Base-by-base conservation (phyloP, 2,797 vertebrate genomes). In the Gymnocypris eckloni region DNA sequence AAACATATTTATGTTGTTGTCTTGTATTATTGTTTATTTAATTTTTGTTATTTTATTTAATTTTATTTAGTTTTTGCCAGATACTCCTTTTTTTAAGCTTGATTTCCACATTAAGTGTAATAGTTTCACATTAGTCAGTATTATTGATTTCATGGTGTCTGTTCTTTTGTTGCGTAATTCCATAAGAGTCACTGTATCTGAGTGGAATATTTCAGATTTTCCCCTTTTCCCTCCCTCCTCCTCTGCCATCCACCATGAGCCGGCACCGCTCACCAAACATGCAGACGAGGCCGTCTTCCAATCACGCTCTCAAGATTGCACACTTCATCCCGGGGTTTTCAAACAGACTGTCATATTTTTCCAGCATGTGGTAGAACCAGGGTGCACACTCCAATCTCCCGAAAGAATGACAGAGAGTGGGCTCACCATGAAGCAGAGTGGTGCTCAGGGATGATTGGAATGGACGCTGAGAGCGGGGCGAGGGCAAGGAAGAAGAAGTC, bases 261-360 rank as follows among this genome's bases (percentile, higher is more conserved):
- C 8, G 12, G 12, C 16, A 28, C n/a, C 15, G 20, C 45, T 7
- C 16, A 13, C 39, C 59, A 50, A 28, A 52, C 83, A 81, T 82
- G 64, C 75, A 72, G 37, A 79, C 50, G 3, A 71, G n/a, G 52
- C 50, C 66, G 12, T 20, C 72, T 54, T 71, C 41, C 2, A 16
- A 28, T 16, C 50, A 33, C 22, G 11, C 41, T 9, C 54, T 77
- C 11, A 45, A 86, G 75, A 88, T 75, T 52, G 41, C 79, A 69
- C 83, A 75, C 66, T 83, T 77, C 25, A 61, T 11, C 45, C 59
- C 18, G 15, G 59, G n/a, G 67, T 71, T 82, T 82, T 82, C 56
- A 88, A 86, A 82, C 48, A 73, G 56, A 48, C 79, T 77, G 67
- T 79, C 84, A 88, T 82, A 77, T 85, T 85, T 67, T 67, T 82